These are phyloP conservation scores for Calcarius ornatus DNA, from an alignment of 2,113 vertebrate species.

Conservation along the genomic window DNA sequence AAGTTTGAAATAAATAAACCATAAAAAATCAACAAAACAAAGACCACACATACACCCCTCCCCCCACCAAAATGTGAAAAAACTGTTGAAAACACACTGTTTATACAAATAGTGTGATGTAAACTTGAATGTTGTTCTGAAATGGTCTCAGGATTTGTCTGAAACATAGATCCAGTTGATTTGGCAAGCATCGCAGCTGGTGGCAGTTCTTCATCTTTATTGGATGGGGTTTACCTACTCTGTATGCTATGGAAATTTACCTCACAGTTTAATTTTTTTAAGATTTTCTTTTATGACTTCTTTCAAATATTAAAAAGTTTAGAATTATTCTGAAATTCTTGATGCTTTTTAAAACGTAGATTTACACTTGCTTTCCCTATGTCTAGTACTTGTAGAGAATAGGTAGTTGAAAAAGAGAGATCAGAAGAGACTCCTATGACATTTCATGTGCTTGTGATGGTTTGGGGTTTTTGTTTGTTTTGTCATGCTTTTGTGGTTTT, in stretches of 20 bases:
- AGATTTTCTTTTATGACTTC: background rate
- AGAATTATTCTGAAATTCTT: background rate
- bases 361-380: background rate
- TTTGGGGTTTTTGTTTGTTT: background rate
- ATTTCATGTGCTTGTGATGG: background rate
- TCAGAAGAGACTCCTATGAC: background rate
- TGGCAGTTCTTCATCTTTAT: background rate
- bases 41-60: too few relatives aligned
- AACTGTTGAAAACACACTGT: background rate
- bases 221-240: background rate
- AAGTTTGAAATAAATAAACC: background rate
- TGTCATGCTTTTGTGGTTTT: rapidly evolving
- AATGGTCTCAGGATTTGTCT: background rate
- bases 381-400: background rate
- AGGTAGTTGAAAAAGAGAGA: background rate
- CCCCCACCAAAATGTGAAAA: background rate
- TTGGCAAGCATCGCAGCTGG: background rate
- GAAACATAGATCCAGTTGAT: background rate
- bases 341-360: background rate
- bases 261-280: background rate
- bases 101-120: background rate
- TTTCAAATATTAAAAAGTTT: background rate
- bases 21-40: background rate
- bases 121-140: background rate
- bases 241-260: background rate